Base-by-base conservation (phyloP, 2,113 vertebrate genomes). In the Neofelis nebulosa region DNA sequence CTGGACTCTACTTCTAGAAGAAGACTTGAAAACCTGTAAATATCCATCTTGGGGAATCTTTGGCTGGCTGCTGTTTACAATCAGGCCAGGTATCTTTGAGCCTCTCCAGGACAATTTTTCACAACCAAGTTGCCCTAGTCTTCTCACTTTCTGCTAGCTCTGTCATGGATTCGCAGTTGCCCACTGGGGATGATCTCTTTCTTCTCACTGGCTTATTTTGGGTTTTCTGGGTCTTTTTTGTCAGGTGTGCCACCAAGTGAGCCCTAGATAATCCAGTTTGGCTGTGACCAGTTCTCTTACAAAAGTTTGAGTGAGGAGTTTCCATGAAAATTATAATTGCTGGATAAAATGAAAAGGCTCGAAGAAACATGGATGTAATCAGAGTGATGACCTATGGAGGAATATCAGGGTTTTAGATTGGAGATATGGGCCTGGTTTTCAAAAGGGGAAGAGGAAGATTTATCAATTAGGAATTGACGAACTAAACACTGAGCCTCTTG, bases 291-390 rank as follows among this genome's bases (percentile, higher is more conserved):
- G 27, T 93, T 88, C 15, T 76, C 19, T 96, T 33, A 73, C 66
- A 91, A 57, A 89, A 71, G n/a, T 66, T 81, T 55, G 52, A 66
- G 48, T n/a, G 76, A 92, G 25, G 96, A 33, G 57, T 85, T 95
- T 82, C 15, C 45, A 65, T 88, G 57, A 68, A 79, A 74, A 86
- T 78, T 71, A 13, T 63, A 63, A 68, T 83, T 55, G 36, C 25
- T 61, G 25, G 31, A 82, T 96, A 65, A n/a, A 86, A 81, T 2
- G 33, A 27, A 92, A 73, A 12, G 41, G 4, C 9, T n/a, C 25
- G 15, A 87, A n/a, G 81, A 52, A 73, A 61, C 31, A 48, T 27
- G 15, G 50, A 16, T 61, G 31, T 78, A 31, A 52, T 69, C 33
- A 61, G 25, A 50, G 83, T 79, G 69, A 23, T 45, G 23, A 33